Conservation (phyloP, 2,797 vertebrate genomes). For the Thaleichthys pacificus region DNA sequence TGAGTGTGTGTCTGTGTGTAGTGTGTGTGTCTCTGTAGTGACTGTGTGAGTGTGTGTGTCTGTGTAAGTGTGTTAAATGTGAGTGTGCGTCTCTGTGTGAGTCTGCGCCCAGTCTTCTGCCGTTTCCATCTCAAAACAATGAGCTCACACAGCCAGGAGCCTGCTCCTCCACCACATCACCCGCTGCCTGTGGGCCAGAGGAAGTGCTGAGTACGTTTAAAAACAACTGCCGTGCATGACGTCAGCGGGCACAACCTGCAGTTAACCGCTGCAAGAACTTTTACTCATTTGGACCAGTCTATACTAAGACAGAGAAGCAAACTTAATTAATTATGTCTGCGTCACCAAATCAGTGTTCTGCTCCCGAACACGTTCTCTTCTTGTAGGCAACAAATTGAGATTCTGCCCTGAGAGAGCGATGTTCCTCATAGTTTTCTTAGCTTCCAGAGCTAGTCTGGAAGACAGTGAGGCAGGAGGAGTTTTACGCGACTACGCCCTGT, state of each 20-base stretch:
- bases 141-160: constrained; percentile 67
- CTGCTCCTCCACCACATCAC: constrained; percentile 57
- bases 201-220: constrained; percentile 53
- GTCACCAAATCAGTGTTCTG: no score
- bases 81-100: constrained; percentile 39
- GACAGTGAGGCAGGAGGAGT: constrained; percentile 30
- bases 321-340: not conserved
- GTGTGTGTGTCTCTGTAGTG: no score
- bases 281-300: not conserved
- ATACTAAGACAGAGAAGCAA: not conserved
- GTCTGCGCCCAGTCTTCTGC: constrained; percentile 60
- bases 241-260: constrained; percentile 39
- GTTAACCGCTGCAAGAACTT: no score
- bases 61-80: no score
- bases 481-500: constrained; percentile 61
- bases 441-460: constrained; percentile 7
- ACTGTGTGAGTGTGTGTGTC: no score
- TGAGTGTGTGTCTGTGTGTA: no score
- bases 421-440: constrained; percentile 1
- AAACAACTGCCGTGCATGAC: constrained; percentile 51
- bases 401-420: not conserved
- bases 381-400: not conserved
- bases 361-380: not conserved
- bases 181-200: constrained; percentile 53
- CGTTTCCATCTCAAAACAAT: constrained; percentile 75